Base-by-base conservation (phyloP, 2,797 vertebrate genomes). In the Chelon auratus region DNA sequence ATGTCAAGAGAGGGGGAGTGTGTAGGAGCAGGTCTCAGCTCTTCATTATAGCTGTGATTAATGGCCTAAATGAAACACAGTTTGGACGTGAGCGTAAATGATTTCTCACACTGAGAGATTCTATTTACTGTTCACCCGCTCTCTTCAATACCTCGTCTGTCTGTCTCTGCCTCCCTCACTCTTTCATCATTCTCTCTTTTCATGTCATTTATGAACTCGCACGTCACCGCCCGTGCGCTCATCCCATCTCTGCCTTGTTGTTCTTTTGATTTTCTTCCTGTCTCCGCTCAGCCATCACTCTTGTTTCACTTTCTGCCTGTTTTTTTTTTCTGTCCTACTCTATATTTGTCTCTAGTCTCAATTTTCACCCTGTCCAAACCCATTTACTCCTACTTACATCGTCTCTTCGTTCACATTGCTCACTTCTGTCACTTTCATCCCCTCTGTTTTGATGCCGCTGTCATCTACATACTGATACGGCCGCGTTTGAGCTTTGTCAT, bases 41-140 rank as follows among this genome's bases (percentile, higher is more conserved):
- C 84, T 87, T 78, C 68, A 87, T 89, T 88, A 80, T 40, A 76
- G 62, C 71, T 65, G 33, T 88, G 85, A 92, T 90, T 80, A 90
- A 90, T 87, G 72, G 72, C 75, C 75, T 83, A 80, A 88, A 87
- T 87, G 83, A 82, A 90, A 85, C 85, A 78, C 73, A 56, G 81
- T 75, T 81, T 48, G 62, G 80, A 78, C 51, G 20, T 78, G 70
- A 78, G 64, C 86, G 68, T 75, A 82, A 89, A 82, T 82, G 56
- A 83, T 87, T 85, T 83, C 72, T 77, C 55, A 15, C 70, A 66
- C 71, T 54, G 36, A 86, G 70, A 76, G 54, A 83, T 72, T 80
- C 56, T 73, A 72, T 88, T 83, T 84, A 67, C 68, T 62, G 59
- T 52, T 52, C 47, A 18, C 75, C 33, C 69, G 10, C 20, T 64